Evolutionary conservation across 1,140 invertebrate genomes (phyloP).

Genomic region (Sminthurides bifidus): DNA sequence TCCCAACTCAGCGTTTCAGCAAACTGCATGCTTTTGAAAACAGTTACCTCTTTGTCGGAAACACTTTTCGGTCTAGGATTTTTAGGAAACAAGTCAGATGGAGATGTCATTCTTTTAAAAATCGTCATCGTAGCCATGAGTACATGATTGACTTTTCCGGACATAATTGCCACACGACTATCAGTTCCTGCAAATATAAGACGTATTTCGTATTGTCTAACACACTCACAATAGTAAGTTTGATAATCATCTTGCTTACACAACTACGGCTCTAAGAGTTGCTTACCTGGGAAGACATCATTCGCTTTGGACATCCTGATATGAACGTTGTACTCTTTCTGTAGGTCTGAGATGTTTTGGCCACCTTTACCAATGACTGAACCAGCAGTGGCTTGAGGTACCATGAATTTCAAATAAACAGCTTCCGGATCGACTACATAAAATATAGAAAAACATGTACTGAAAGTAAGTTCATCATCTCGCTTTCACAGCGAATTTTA

Average conservation of each 20-base stretch:
- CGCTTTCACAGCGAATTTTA: neutral
- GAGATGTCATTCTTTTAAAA: constrained; percentile 32
- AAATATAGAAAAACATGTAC: neutral
- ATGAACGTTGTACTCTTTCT: constrained; percentile 31
- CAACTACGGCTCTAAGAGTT: no score
- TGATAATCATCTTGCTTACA: no score
- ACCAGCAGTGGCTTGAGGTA: constrained; percentile 28
- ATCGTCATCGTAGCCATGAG: constrained; percentile 29
- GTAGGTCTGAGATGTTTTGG: constrained; percentile 32
- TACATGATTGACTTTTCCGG: constrained; percentile 27
- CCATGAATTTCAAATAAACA: constrained; percentile 31
- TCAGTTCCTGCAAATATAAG: constrained; percentile 21
- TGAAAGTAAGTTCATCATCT: neutral
- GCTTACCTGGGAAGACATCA: constrained; percentile 29
- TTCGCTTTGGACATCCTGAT: constrained; percentile 32
- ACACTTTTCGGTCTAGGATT: constrained; percentile 30
- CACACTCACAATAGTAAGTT: neutral
- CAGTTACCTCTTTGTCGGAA: constrained; percentile 29
- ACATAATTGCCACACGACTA: constrained; percentile 29
- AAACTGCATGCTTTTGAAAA: neutral
- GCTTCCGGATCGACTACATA: constrained; percentile 26
- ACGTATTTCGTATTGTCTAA: neutral
- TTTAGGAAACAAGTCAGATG: constrained; percentile 31
- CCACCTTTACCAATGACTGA: constrained; percentile 32
- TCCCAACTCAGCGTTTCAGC: neutral